Evolutionary conservation across 2,888 invertebrate genomes (phyloP).

Genomic region (Lithophane semibrunnea): DNA sequence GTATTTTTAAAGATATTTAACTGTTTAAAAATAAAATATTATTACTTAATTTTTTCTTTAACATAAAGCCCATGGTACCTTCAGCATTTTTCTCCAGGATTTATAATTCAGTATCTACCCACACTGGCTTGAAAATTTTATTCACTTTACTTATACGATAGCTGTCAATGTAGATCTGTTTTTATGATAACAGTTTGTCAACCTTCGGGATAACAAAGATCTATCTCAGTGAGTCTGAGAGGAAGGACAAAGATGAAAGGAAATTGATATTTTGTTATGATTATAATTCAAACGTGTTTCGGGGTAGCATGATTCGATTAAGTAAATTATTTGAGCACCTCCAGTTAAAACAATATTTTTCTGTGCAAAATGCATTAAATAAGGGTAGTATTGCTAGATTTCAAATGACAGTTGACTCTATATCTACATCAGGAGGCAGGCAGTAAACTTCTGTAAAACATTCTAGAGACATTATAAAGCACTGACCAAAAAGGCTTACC

Average conservation of each 20-base stretch:
- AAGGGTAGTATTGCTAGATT: neutral
- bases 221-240: neutral
- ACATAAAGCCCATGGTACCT: neutral
- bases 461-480: no score
- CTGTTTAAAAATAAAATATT: no score
- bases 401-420: neutral
- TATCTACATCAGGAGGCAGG: no score
- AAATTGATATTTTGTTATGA: slow-evolving; percentile 5
- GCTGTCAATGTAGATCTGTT: slow-evolving; percentile 43
- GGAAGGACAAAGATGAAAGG: neutral
- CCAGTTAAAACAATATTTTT: neutral
- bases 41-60: no score
- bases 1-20: neutral
- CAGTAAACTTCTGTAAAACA: neutral
- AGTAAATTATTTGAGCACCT: neutral
- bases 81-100: neutral
- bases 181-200: slow-evolving; percentile 34
- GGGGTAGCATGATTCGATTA: neutral
- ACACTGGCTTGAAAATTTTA: neutral
- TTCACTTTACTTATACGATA: neutral
- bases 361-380: neutral
- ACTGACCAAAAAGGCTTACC: neutral
- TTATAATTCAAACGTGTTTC: slow-evolving; percentile 5
- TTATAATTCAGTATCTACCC: neutral
- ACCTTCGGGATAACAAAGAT: slow-evolving; percentile 37